Evolutionary conservation across 1,140 invertebrate genomes (phyloP).

Genomic region (Platorchestia sp.): DNA sequence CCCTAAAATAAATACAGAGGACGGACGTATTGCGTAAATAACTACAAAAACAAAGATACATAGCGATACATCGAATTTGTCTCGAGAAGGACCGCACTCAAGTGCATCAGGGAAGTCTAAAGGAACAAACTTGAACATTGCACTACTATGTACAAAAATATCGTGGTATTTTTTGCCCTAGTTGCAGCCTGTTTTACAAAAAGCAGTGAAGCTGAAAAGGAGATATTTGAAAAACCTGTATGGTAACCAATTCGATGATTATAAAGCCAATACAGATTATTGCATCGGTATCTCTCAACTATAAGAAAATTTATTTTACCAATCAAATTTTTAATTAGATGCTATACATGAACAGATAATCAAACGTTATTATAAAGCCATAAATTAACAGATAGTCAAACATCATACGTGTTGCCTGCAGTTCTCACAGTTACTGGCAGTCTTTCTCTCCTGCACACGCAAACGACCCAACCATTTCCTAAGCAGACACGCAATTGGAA

Average conservation of each 20-base stretch:
- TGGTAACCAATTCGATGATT: neutral
- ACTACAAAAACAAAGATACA: neutral
- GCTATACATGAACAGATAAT: too few species aligned
- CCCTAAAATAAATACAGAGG: neutral
- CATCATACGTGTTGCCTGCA: neutral
- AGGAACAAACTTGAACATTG: neutral
- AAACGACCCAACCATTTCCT: too few species aligned
- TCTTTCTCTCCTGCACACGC: neutral
- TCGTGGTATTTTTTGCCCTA: neutral
- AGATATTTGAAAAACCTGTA: neutral
- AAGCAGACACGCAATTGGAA: neutral
- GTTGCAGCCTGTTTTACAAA: neutral
- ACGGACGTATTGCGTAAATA: neutral
- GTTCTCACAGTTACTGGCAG: neutral
- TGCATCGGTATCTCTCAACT: too few species aligned
- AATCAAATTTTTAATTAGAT: too few species aligned
- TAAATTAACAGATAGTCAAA: neutral
- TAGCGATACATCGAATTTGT: neutral
- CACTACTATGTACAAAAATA: neutral
- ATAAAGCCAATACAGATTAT: neutral
- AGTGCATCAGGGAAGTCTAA: neutral
- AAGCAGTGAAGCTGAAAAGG: neutral
- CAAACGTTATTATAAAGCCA: too few species aligned
- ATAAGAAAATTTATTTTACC: too few species aligned
- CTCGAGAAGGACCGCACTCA: neutral